Percentiles rank a stretch among this genome's conserved stretches.
Conservation (phyloP, 2,888 invertebrate species). For the Odontothrips loti region DNA sequence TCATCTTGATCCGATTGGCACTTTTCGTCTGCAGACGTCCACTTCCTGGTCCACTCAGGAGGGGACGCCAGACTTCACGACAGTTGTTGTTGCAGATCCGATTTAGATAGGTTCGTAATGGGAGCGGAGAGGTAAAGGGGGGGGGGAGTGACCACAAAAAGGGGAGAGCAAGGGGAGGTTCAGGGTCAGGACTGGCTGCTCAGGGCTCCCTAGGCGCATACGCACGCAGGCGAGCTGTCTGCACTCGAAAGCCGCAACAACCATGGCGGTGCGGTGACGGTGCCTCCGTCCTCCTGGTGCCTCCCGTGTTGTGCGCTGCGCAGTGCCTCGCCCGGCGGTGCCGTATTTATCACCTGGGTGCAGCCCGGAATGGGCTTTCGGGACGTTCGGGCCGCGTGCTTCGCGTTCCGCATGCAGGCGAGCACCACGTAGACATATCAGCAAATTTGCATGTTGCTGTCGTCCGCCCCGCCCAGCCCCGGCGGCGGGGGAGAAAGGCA, state of each 20-base stretch:
- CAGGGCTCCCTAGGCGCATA: too few species aligned
- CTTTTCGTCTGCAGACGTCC: background rate
- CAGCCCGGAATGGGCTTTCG: constrained; percentile 32
- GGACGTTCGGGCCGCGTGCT: background rate
- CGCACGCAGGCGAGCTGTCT: too few species aligned
- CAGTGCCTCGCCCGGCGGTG: background rate
- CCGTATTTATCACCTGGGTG: constrained; percentile 10
- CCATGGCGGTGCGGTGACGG: too few species aligned
- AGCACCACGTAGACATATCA: background rate
- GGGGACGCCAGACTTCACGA: too few species aligned
- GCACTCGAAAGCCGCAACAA: background rate
- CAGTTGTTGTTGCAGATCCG: too few species aligned
- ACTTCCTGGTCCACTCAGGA: too few species aligned
- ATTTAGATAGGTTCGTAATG: too few species aligned
- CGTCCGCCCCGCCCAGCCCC: too few species aligned
- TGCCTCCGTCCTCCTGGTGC: too few species aligned
- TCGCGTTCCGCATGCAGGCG: background rate
- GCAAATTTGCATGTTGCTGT: background rate
- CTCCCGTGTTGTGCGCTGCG: background rate
- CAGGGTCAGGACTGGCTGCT: too few species aligned
- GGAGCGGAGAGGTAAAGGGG: background rate
- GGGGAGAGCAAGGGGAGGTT: background rate
- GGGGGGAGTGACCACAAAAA: background rate
- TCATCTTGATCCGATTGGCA: background rate
- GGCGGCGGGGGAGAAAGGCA: too few species aligned